Conservation (phyloP, 2,888 invertebrate species). For the Agonum fuliginosum region DNA sequence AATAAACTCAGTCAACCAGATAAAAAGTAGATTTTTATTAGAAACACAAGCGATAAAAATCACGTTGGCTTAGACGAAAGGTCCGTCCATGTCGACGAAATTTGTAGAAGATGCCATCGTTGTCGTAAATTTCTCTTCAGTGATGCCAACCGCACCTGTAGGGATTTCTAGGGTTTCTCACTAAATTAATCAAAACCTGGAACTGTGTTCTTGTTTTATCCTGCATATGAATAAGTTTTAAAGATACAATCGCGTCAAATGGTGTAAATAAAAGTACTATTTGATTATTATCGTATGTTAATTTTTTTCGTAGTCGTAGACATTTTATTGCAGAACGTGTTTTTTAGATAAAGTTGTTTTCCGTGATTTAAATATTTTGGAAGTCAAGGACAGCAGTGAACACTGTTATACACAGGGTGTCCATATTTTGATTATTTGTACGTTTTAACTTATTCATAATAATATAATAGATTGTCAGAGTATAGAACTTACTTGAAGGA, state of each 20-base stretch:
- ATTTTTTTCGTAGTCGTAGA: conserved; percentile 12
- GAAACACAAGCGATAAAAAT: conserved; percentile 40
- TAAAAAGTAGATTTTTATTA: conserved; percentile 47
- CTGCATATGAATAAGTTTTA: conserved; percentile 26
- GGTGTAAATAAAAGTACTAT: conserved; percentile 32
- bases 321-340: conserved; percentile 22
- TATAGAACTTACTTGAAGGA: no score
- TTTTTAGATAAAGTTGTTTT: neutral
- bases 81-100: conserved; percentile 8
- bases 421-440: no score
- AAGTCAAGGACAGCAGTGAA: neutral
- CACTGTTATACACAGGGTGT: no score
- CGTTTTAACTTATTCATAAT: no score
- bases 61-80: conserved; percentile 24
- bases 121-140: conserved; percentile 1
- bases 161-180: no score
- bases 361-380: neutral
- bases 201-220: neutral
- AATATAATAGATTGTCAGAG: no score
- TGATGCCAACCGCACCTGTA: conserved; percentile 38
- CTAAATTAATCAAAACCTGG: no score
- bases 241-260: conserved; percentile 12
- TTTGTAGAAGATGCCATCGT: conserved; percentile 21
- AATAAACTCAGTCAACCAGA: conserved; percentile 29
- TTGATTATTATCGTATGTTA: conserved; percentile 42